Base-by-base conservation (phyloP, 2,888 invertebrate genomes). In the Nomada ferruginata region DNA sequence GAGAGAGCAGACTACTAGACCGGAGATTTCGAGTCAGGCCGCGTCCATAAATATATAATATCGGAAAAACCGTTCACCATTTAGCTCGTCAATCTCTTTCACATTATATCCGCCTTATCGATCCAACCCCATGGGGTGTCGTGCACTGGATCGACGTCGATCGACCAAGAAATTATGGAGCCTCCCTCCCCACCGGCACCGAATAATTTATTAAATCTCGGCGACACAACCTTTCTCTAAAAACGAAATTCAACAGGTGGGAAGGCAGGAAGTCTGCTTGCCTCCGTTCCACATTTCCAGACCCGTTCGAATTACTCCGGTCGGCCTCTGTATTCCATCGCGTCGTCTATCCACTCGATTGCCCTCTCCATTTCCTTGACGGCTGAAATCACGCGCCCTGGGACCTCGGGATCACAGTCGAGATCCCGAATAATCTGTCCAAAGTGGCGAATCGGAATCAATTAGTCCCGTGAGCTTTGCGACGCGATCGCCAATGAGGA, bases 191-290 rank as follows among this genome's bases (percentile, higher is more conserved):
- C 29, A 3, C 15, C 60, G n/a, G 7, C 61, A 13, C 5, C 26
- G 66, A 66, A 80, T 80, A 78, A 78, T 66, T 72, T 55, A 78
- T 79, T 60, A 44, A 57, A 50, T 18, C 53, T 18, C 26, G 63
- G 13, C 44, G 57, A 13, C 2, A 9, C 29, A 53, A 23, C 50
- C 50, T 20, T 13, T 2, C 9, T 36, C 11, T 29, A 70, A 74
- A 79, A 79, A 74, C 57, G 52, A 74, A 74, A 61, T 74, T 79
- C 81, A 79, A 82, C 81, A 79, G 79, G 74, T 63, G 74, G 11
- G 47, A 47, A 15, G 15, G 11, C 15, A 26, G 23, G n/a, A n/a
- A 42, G 10, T 15, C 11, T 26, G 7, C 15, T 50, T 11, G 15
- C 52, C 52, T 23, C 26, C 29, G 1, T 9, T 2, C 23, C 20